Base-by-base conservation (phyloP, 1,140 invertebrate species). In the Littorina saxatilis region DNA sequence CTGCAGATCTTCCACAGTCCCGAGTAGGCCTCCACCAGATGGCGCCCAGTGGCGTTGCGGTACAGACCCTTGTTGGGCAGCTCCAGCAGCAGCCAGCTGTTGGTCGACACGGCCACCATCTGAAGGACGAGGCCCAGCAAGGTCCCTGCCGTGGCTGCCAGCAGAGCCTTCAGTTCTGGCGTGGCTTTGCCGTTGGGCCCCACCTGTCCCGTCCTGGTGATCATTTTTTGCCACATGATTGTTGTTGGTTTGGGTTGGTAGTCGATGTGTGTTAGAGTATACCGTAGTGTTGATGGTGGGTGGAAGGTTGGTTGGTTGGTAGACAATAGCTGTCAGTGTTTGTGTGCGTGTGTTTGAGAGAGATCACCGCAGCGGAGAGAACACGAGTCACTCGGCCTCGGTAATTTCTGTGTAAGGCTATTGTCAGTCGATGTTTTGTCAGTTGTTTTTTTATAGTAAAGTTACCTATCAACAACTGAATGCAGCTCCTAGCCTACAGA, bases 1-100 rank as follows among this genome's bases (percentile, higher is more conserved):
- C 76, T 39, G 72, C 86, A 87, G 11, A 87, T n/a, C 39, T 82
- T 50, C 86, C 86, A 87, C 52, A 87, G 74, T 5, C 86, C 86
- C 5, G 75, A 79, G 40, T 73, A 79, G 35, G 83, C 82, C 20
- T 78, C 29, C 13, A 85, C 55, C 52, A 85, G 47, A 1, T 35
- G 55, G 73, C 81, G 82, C 58, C 82, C 29, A 23, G 15, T 80
- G 23, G 0, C 32, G 40, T 20, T 52, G 47, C 29, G 29, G n/a
- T 13, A 3, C 17, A 55, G 23, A 27, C 35, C 37, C 1, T 61
- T 73, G 9, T 50, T 20, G 1, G 82, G 80, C 17, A 81, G 66
- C 11, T 75, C 50, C n/a, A 87, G n/a, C 55, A 83, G 78, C 23
- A 87, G 52, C 86, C 86, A 87, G 66, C 80, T 78, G 40, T 83